Conservation (phyloP, 2,113 vertebrate species). For the Girardinichthys multiradiatus region DNA sequence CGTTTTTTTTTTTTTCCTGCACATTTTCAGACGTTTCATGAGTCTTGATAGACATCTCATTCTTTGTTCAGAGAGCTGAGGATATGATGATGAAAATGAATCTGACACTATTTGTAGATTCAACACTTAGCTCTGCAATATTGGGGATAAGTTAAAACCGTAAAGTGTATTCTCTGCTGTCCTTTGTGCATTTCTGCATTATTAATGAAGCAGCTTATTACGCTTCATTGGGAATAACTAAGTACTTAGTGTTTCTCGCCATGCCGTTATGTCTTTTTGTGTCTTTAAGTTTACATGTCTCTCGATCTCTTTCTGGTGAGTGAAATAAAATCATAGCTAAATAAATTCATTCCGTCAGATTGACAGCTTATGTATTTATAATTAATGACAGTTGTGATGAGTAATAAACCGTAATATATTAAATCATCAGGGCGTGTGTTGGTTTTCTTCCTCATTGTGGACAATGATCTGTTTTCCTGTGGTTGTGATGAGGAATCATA, state of each 20-base stretch:
- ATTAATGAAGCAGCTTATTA: slow-evolving; percentile 9
- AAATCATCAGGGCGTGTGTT: slow-evolving; percentile 40
- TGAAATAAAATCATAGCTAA: slow-evolving; percentile 74
- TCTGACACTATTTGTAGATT: slow-evolving; percentile 15
- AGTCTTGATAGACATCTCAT: slow-evolving; percentile 14
- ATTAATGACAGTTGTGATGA: slow-evolving; percentile 81
- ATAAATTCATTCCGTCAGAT: slow-evolving; percentile 80
- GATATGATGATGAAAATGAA: slow-evolving; percentile 16
- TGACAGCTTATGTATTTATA: slow-evolving; percentile 79
- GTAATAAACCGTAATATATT: slow-evolving; percentile 86
- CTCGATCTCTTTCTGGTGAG: slow-evolving; percentile 48
- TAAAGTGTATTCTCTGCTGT: slow-evolving; percentile 8
- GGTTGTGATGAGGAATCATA: background rate
- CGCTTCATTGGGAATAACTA: slow-evolving; percentile 28
- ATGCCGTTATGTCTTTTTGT: slow-evolving; percentile 39
- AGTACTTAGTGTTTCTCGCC: slow-evolving; percentile 22
- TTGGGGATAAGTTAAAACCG: slow-evolving; percentile 7
- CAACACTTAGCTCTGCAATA: slow-evolving; percentile 17
- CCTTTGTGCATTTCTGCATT: slow-evolving; percentile 46
- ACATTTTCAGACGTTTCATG: slow-evolving; percentile 21
- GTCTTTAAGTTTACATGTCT: slow-evolving; percentile 79
- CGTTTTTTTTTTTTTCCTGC: slow-evolving; percentile 6
- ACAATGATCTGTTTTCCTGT: no score
- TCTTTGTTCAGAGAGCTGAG: slow-evolving; percentile 18
- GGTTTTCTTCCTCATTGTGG: background rate